Evolutionary conservation across 2,888 invertebrate genomes (phyloP), one percentile per base, ranked within the genome.

Genomic region (Dryadula phaetusa): DNA sequence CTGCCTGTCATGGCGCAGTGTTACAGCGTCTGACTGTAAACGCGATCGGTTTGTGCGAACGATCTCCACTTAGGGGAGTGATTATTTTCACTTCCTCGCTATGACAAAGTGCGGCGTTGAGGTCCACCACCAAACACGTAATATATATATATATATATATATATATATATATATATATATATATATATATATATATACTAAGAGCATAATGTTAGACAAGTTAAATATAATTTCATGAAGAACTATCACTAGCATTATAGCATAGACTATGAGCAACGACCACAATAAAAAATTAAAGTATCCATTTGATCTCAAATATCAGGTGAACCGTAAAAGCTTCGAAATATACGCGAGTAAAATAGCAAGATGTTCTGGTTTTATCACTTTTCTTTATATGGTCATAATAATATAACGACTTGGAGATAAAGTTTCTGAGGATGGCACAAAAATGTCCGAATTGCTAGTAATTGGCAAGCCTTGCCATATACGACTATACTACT

Each of bases 301-400:
- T 58, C 42, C 25, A 54, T 54, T 54, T 12, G 67, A 47, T 67
- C 63, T 60, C 60, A 54, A 60, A 67, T 52, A 67, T 63, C 69
- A 69, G 63, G 63, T 69, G 46, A 62, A 63, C 47, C 60, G 52
- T 69, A 67, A 69, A 69, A 69, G 63, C 52, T 47, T 66, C 28
- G 37, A 52, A 49, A 64, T 63, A 80, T 82, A 80, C 81, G 78
- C 81, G 80, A 77, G 78, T 77, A 74, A 73, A 77, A 65, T 47
- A 62, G 66, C 80, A 80, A 79, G 79, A 83, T 82, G 84, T 75
- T 79, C 78, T 77, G 70, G 74, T 67, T 72, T 74, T 73, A 79
- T 71, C 64, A 68, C 63, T 53, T 65, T 58, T 63, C 64, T 71
- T 72, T 67, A 68, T 65, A 64, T 62, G 37, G 37, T 53, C 12